phyloP scores from a whole-genome alignment of 2,888 invertebrate species.

The Lochmaea crataegi region DNA sequence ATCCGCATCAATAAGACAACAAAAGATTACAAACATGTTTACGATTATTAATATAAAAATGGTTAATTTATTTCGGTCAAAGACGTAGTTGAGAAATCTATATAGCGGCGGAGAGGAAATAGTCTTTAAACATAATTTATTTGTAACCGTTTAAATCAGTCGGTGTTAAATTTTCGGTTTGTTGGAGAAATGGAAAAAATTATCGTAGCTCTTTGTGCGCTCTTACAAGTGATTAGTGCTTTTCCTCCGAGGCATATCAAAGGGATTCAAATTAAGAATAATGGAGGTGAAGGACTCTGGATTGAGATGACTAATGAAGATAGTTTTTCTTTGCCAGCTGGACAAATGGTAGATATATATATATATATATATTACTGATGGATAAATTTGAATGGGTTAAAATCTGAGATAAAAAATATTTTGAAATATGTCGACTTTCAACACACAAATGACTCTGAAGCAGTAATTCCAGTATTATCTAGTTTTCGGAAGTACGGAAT shows the following conservation, averaged over 20 bases:
- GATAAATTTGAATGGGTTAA: too few species aligned
- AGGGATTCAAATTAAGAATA: slow-evolving; percentile 46
- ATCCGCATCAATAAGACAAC: slow-evolving; percentile 38
- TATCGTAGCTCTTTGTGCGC: slow-evolving; percentile 19
- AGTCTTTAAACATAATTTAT: slow-evolving; percentile 18
- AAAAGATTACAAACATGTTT: slow-evolving; percentile 46
- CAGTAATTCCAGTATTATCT: too few species aligned
- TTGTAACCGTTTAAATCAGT: background rate
- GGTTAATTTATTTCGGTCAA: slow-evolving; percentile 36
- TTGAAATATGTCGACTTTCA: too few species aligned
- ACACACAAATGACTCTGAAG: too few species aligned
- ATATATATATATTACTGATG: too few species aligned
- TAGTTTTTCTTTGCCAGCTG: slow-evolving; percentile 40
- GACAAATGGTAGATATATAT: slow-evolving; percentile 43
- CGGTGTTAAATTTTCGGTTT: background rate
- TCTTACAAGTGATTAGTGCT: slow-evolving; percentile 22
- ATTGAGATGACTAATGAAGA: slow-evolving; percentile 46
- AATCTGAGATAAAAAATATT: too few species aligned
- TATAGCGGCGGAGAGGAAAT: slow-evolving; percentile 27
- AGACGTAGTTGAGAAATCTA: slow-evolving; percentile 35
- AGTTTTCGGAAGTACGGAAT: too few species aligned
- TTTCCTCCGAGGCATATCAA: slow-evolving; percentile 34
- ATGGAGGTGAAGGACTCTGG: slow-evolving; percentile 38
- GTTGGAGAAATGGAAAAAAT: background rate
- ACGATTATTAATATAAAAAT: slow-evolving; percentile 44